Evolutionary conservation across 1,140 invertebrate species (phyloP).

Genomic region (Pantala flavescens): DNA sequence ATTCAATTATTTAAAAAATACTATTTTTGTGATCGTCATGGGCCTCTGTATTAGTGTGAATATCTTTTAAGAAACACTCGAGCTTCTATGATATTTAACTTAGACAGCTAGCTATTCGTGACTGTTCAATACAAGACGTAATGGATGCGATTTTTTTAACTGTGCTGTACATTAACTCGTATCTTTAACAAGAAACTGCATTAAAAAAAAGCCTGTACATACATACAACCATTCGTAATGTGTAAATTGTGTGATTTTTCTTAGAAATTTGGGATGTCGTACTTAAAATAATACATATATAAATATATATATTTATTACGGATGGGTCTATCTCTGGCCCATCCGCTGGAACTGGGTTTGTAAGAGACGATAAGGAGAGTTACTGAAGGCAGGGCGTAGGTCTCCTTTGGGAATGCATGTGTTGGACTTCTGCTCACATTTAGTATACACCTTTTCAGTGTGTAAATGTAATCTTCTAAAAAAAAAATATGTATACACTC

Average conservation of each 20-base stretch:
- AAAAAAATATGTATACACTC: background rate
- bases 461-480: slow-evolving; percentile 8
- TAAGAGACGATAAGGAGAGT: background rate
- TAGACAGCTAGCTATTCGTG: background rate
- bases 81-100: background rate
- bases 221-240: background rate
- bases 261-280: background rate
- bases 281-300: too few relatives aligned
- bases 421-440: slow-evolving; percentile 1
- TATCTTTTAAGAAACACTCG: slow-evolving; percentile 1
- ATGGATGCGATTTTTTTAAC: slow-evolving; percentile 6
- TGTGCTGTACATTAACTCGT: background rate
- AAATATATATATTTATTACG: too few relatives aligned
- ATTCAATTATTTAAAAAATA: slow-evolving; percentile 8
- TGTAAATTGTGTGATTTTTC: background rate
- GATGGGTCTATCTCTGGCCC: background rate
- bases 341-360: background rate
- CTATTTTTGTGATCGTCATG: slow-evolving; percentile 9
- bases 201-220: background rate
- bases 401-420: background rate
- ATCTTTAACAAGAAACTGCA: background rate
- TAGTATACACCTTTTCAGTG: background rate
- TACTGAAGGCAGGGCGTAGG: background rate
- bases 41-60: slow-evolving; percentile 5
- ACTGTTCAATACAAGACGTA: background rate